Evolutionary conservation across 2,888 invertebrate species (phyloP), one percentile per base, ranked within the genome.

Genomic region (Linnaemya vulpina): DNA sequence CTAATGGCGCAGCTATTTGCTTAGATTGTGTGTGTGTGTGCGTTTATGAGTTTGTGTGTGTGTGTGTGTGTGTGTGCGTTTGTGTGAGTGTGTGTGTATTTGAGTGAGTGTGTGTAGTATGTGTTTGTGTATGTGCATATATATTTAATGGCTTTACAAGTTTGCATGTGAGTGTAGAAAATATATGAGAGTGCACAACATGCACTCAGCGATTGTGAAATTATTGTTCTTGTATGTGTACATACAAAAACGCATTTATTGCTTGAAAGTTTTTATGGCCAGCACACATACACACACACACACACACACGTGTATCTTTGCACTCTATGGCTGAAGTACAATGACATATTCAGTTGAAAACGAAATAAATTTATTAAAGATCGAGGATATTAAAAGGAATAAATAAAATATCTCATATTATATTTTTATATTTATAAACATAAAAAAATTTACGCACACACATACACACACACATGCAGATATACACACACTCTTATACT

Each of bases 301-400:
- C 2, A 30, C 2, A 5, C 30, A 30, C 30, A 30, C 30, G 1
- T 30, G 5, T 60, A 22, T 73, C 10, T 20, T 22, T 38, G 43
- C 9, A 15, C 17, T 71, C 43, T 43, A 46, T 13, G 17, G 15
- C n/a, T 25, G 58, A 25, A 71, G 73, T 73, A 49, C 73, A 73
- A 60, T 73, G 60, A 60, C 73, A 49, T n/a, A n/a, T 73, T 73
- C 30, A 35, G 13, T 49, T 46, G 35, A 35, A 70, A 55, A 7
- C 3, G 5, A 55, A 70, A 51, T 22, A 53, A 25, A 53, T 51
- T 53, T 25, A 71, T 58, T 43, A n/a, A 30, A 71, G 58, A 60
- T 46, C 25, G 60, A 46, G 30, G 22, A 40, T 70, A 55, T 70
- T 22, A 40, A 17, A 60, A 38, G 5, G 20, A 60, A 13, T 11